A percentile compares a stretch with the other conserved stretches of the same genome.
phyloP scores from a whole-genome alignment of 2,888 invertebrate species.

The Agrochola macilenta region DNA sequence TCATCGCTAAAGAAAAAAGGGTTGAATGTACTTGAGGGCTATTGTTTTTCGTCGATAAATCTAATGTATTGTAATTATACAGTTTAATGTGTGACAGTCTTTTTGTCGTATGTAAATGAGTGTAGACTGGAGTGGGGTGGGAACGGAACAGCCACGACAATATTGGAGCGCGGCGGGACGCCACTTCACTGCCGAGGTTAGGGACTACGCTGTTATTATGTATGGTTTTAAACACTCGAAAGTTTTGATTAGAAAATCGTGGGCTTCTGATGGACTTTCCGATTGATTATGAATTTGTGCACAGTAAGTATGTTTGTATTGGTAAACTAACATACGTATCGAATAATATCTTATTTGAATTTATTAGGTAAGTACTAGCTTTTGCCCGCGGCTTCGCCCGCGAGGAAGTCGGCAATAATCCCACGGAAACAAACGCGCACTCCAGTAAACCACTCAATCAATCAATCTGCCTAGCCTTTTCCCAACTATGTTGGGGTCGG shows the following conservation, averaged over 20 bases:
- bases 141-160: constrained; percentile 79
- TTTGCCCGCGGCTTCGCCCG: neutral
- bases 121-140: constrained; percentile 82
- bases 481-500: no score
- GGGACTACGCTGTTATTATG: constrained; percentile 71
- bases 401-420: neutral
- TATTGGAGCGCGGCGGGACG: constrained; percentile 84
- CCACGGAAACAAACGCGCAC: neutral
- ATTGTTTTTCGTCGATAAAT: constrained; percentile 89
- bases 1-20: constrained; percentile 81
- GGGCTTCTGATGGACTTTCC: constrained; percentile 15
- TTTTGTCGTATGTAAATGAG: constrained; percentile 88
- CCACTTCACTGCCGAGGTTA: constrained; percentile 78
- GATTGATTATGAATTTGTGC: neutral
- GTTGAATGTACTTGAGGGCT: constrained; percentile 78
- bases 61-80: constrained; percentile 88
- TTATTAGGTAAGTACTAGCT: neutral
- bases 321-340: neutral
- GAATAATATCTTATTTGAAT: neutral
- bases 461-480: no score
- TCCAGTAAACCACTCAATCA: neutral
- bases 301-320: neutral
- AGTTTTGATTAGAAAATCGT: constrained; percentile 53
- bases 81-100: constrained; percentile 89
- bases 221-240: constrained; percentile 68